A percentile compares a stretch with the other conserved stretches of the same genome.
Conservation (phyloP, 2,888 invertebrate genomes). For the Lissocephala sabroskyi region DNA sequence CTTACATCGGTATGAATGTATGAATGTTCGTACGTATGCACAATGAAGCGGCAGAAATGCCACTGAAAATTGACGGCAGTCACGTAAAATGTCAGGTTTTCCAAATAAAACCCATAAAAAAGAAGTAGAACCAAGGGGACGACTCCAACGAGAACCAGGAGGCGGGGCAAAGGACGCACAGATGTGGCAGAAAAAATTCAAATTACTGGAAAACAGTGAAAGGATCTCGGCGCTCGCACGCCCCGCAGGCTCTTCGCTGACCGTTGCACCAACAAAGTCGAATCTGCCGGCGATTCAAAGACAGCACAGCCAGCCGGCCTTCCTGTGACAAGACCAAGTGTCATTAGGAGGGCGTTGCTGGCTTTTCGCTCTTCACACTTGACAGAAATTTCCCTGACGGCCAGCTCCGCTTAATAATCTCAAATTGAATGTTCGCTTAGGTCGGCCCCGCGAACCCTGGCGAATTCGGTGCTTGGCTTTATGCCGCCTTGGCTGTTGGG, state of each 20-base stretch:
- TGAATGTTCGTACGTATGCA: slow-evolving; percentile 37
- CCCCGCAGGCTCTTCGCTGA: background rate
- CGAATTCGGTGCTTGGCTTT: too few species aligned
- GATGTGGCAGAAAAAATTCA: slow-evolving; percentile 31
- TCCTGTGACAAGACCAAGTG: slow-evolving; percentile 34
- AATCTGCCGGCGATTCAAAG: background rate
- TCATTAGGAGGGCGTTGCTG: slow-evolving; percentile 31
- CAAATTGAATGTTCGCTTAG: too few species aligned
- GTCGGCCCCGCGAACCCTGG: too few species aligned
- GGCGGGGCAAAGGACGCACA: slow-evolving; percentile 7
- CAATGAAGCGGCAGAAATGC: slow-evolving; percentile 60
- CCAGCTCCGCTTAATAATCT: too few species aligned
- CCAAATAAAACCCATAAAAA: slow-evolving; percentile 50
- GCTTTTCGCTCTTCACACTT: background rate
- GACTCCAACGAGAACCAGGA: too few species aligned
- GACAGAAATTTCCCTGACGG: background rate
- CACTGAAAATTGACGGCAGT: slow-evolving; percentile 65
- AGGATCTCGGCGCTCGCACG: background rate
- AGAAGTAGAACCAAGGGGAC: slow-evolving; percentile 24
- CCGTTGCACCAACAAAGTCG: background rate
- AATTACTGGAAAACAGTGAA: slow-evolving; percentile 33
- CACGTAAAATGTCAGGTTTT: slow-evolving; percentile 49
- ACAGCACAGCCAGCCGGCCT: background rate
- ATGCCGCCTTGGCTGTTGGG: too few species aligned
- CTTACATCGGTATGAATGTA: background rate